Evolutionary conservation across 2,113 vertebrate genomes (phyloP).

Genomic region (human): DNA sequence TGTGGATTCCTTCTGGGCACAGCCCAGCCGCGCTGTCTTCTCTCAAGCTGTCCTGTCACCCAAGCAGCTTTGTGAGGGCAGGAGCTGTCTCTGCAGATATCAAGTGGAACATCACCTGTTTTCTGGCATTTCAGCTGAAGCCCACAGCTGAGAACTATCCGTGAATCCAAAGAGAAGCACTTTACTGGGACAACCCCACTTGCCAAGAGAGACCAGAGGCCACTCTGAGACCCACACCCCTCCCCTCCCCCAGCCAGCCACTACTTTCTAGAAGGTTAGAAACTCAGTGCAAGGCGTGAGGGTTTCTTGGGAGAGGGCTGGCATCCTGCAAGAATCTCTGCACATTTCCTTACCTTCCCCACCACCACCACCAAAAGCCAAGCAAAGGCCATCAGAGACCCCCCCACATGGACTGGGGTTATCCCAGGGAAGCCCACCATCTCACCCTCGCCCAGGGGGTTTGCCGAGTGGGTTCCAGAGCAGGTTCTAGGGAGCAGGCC

Average conservation of each 20-base stretch:
- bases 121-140: neutral
- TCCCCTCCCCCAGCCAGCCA: neutral
- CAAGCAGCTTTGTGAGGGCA: neutral
- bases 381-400: neutral
- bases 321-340: neutral
- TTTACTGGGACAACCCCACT: neutral
- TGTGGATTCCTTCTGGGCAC: neutral
- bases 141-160: neutral
- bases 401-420: neutral
- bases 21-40: too few relatives aligned
- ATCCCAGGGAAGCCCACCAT: neutral
- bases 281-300: neutral
- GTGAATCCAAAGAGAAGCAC: neutral
- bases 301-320: neutral
- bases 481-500: neutral
- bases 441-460: neutral
- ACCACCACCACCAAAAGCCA: neutral
- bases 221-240: neutral
- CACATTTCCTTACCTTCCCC: neutral
- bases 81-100: neutral
- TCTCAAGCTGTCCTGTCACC: neutral
- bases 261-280: neutral
- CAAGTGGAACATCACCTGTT: neutral
- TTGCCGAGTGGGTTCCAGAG: too few relatives aligned
- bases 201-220: neutral